A percentile compares a stretch with the other conserved stretches of the same genome.
Evolutionary conservation across 2,888 invertebrate genomes (phyloP).

Genomic region (Drosophila limbata): DNA sequence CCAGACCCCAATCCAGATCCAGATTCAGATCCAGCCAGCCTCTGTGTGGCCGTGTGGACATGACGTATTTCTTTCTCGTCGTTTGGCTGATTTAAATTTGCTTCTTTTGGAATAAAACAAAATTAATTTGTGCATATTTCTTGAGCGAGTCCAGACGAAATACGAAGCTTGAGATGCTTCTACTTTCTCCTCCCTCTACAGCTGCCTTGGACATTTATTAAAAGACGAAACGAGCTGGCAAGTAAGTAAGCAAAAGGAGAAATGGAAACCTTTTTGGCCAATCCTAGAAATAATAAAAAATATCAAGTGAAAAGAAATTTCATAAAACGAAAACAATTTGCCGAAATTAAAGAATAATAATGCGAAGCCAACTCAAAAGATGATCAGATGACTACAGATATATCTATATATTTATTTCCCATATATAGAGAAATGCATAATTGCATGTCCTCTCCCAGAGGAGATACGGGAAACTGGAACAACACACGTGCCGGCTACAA

Average conservation of each 20-base stretch:
- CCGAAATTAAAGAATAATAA: slow-evolving; percentile 85
- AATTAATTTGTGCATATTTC: slow-evolving; percentile 83
- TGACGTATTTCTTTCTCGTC: slow-evolving; percentile 73
- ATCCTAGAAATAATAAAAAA: slow-evolving; percentile 67
- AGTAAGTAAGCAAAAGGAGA: slow-evolving; percentile 43
- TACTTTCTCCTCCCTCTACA: slow-evolving; percentile 28
- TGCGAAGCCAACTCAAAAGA: slow-evolving; percentile 61
- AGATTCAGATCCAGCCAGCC: slow-evolving; percentile 4
- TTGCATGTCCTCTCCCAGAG: slow-evolving; percentile 58
- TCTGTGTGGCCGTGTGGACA: slow-evolving; percentile 54
- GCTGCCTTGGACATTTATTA: slow-evolving; percentile 75
- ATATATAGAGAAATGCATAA: slow-evolving; percentile 49
- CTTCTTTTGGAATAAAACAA: slow-evolving; percentile 74
- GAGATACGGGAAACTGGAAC: slow-evolving; percentile 49
- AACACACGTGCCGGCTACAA: slow-evolving; percentile 74
- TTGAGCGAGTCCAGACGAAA: slow-evolving; percentile 76
- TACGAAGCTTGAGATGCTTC: slow-evolving; percentile 61
- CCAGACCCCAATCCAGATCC: background rate
- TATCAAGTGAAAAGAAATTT: slow-evolving; percentile 82
- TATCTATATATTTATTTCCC: slow-evolving; percentile 24
- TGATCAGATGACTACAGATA: slow-evolving; percentile 13
- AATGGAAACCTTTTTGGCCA: slow-evolving; percentile 72
- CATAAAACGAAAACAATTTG: slow-evolving; percentile 85
- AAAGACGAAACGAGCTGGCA: slow-evolving; percentile 69
- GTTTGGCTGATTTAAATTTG: slow-evolving; percentile 76